Conservation (phyloP, 2,888 invertebrate species). For the Morpho deidamia region DNA sequence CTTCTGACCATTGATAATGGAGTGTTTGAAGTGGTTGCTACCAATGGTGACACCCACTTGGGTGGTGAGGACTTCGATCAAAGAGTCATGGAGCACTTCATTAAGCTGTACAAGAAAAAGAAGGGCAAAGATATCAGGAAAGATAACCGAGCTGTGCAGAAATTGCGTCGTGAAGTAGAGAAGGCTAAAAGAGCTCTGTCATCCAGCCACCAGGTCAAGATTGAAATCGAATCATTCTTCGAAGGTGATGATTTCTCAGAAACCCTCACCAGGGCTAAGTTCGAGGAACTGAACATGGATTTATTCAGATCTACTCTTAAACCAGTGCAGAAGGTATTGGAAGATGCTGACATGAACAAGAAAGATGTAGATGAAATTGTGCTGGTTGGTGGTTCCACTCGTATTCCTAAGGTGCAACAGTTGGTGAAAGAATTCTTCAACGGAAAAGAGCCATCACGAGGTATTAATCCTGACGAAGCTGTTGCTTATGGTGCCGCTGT, state of each 20-base stretch:
- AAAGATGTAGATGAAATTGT: slow-evolving; percentile 99
- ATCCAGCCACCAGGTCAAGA: slow-evolving; percentile 95
- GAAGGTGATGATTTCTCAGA: slow-evolving; percentile 99
- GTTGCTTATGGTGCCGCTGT: slow-evolving; percentile 99
- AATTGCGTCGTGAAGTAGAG: slow-evolving; percentile 97
- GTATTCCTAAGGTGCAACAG: slow-evolving; percentile 98
- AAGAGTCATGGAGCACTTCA: slow-evolving; percentile 99
- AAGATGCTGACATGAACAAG: slow-evolving; percentile 99
- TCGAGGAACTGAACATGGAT: slow-evolving; percentile 98
- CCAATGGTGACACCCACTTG: slow-evolving; percentile 97
- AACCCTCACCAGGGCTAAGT: slow-evolving; percentile 98
- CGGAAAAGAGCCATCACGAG: slow-evolving; percentile 98
- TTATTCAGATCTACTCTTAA: slow-evolving; percentile 94
- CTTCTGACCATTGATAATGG: slow-evolving; percentile 99
- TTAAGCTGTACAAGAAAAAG: slow-evolving; percentile 99
- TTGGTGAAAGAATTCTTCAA: slow-evolving; percentile 96
- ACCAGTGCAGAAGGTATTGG: slow-evolving; percentile 96
- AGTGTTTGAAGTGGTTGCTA: slow-evolving; percentile 96
- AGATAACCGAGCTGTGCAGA: slow-evolving; percentile 96
- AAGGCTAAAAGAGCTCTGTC: slow-evolving; percentile 98
- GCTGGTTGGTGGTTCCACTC: slow-evolving; percentile 98
- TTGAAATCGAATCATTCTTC: slow-evolving; percentile 99
- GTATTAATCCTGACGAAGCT: slow-evolving; percentile 99
- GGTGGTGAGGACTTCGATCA: slow-evolving; percentile 99
- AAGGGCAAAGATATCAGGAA: slow-evolving; percentile 98